Conservation (phyloP, 2,113 vertebrate species). For the Zosterops hypoxanthus region DNA sequence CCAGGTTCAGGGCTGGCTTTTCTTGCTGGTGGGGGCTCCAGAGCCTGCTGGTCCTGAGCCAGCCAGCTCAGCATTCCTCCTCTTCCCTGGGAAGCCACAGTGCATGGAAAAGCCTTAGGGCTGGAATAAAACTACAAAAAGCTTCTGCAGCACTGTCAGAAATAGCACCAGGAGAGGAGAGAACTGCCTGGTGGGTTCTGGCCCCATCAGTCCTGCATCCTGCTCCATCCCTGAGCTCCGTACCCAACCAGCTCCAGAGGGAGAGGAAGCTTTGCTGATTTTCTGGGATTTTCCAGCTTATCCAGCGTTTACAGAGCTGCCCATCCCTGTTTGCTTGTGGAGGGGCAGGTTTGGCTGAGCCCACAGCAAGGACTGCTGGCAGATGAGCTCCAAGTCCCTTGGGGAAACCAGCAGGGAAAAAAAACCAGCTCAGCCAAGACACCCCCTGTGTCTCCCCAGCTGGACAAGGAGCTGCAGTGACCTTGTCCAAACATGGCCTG, state of each 20-base stretch:
- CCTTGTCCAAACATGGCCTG: neutral
- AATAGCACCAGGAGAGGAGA: neutral
- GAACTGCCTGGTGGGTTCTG: neutral
- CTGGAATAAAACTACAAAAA: neutral
- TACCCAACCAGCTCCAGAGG: neutral
- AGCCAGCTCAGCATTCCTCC: neutral
- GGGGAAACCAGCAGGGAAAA: neutral
- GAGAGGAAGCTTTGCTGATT: neutral
- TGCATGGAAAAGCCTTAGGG: neutral
- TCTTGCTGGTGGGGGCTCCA: neutral
- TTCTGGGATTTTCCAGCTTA: neutral
- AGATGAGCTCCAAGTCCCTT: neutral
- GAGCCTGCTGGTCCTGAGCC: neutral
- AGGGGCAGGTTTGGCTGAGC: neutral
- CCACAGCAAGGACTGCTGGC: neutral
- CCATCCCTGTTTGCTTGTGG: rapidly evolving
- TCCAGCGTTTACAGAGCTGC: neutral
- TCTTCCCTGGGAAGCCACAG: neutral
- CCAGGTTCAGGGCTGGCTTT: neutral
- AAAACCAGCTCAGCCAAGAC: neutral
- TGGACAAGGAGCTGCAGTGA: neutral
- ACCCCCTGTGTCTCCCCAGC: neutral
- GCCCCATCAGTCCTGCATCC: neutral
- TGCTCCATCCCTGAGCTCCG: neutral
- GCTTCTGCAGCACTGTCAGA: neutral